Base-by-base conservation (phyloP, 2,797 vertebrate species). In the Clamator glandarius region DNA sequence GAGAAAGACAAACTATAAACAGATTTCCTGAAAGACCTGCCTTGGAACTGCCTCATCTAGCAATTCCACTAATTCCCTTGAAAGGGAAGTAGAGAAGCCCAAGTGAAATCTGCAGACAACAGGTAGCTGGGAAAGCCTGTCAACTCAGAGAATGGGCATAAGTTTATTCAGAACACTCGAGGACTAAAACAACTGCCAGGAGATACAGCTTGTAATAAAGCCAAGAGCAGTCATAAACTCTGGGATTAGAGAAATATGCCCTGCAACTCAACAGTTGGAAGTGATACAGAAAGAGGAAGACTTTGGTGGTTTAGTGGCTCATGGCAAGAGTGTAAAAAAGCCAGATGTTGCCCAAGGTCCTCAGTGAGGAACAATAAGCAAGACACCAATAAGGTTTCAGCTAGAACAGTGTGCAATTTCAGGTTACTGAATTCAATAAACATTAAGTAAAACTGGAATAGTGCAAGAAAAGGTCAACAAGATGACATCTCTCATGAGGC, bases 1-100 rank as follows among this genome's bases (percentile, higher is more conserved):
- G 85, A 94, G 92, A 93, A 96, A 81, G 69, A 79, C 54, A 86
- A 94, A 93, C 68, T 86, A 86, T 72, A 94, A 94, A 94, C 89
- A 95, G 66, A 91, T 78, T 93, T 93, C 79, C 82, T 93, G 72
- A 96, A 95, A 77, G 52, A 93, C 91, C 62, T 25, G 82, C 61
- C 41, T 83, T 93, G 89, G 72, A 94, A 93, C 54, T 75, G 50
- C 57, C 84, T 91, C 92, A 95, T 85, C 94, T 76, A 94, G 73
- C 73, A 92, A 91, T 91, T 95, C 80, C 10, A 1, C 54, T 83
- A 92, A 95, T 93, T 95, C 92, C 87, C 89, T 91, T 89, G 87
- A 29, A 31, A 93, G 44, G 10, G 54, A 77, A 91, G 61, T 33
- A 83, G 29, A 25, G 46, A 42, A 95, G 61, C 3, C 1, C 1